Base-by-base conservation (phyloP, 2,797 vertebrate genomes). In the Smutsia gigantea region DNA sequence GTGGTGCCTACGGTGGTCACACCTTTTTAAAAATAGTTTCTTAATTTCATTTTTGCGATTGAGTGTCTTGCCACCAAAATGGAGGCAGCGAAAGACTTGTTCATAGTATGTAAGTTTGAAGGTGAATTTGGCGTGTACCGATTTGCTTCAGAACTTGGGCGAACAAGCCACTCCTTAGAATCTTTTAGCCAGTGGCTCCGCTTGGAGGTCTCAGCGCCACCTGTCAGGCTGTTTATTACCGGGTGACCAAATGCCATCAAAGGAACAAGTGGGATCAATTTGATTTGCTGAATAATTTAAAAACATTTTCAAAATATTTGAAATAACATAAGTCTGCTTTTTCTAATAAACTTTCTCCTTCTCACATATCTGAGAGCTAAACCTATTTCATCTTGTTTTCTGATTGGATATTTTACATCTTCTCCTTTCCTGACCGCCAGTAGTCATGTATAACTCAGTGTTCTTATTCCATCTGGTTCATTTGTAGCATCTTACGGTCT, bases 401-500 rank as follows among this genome's bases (percentile, higher is more conserved):
- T 83, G 91, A 82, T 51, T 63, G 39, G 75, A 10, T 90, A 55
- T 83, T 95, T 92, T 77, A 93, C 49, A 49, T 87, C 42, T 74
- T 88, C 95, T 78, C 21, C 27, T 86, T 77, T 51, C 14, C 11
- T 27, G 25, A 25, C 4, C 13, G 37, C 7, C 39, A 81, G 0
- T 89, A 71, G 63, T 94, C 91, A 84, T 96, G 69, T 95, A 4
- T 89, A 94, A 77, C 53, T 90, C 83, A 75, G 9, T 82, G 31
- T 88, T 37, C 64, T 78, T 96, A 68, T 18, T 96, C 75, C 11
- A 92, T 53, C 46, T 82, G 55, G 90, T 91, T 96, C 90, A 87
- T 96, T 96, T 97, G 64, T 97, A 92, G 71, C 92, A 51, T 97
- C 74, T 87, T 89, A 92, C 69, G 75, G 64, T 92, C 66, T 95